Percentiles rank a stretch among this genome's conserved stretches.
These are phyloP conservation scores for Ellobium chinense DNA, from an alignment of 2,888 invertebrate species.

Conservation along the genomic window DNA sequence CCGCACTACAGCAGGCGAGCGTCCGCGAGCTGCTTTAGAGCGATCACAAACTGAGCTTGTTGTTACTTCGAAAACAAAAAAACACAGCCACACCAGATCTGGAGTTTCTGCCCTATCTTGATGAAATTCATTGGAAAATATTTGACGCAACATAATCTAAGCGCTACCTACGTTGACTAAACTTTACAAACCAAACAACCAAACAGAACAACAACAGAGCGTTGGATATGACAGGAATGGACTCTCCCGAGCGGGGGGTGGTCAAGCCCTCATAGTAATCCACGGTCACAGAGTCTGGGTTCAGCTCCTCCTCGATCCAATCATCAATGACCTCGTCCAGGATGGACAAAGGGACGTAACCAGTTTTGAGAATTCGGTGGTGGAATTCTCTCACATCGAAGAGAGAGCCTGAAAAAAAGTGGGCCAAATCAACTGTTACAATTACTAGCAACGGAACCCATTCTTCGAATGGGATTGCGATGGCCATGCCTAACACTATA, in stretches of 20 bases:
- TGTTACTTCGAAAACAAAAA: too few relatives aligned
- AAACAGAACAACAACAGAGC: neutral
- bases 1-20: too few relatives aligned
- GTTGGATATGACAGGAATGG: neutral
- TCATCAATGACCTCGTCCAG: conserved; percentile 65
- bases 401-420: conserved; percentile 51
- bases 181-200: neutral
- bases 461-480: too few relatives aligned
- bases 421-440: too few relatives aligned
- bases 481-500: neutral
- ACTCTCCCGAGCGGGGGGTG: neutral
- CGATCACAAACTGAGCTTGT: too few relatives aligned
- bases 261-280: conserved; percentile 12
- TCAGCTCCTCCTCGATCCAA: conserved; percentile 54
- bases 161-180: too few relatives aligned
- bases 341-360: conserved; percentile 67
- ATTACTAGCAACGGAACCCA: too few relatives aligned
- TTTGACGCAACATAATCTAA: too few relatives aligned
- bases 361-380: conserved; percentile 68
- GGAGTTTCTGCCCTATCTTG: too few relatives aligned
- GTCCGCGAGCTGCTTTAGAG: too few relatives aligned
- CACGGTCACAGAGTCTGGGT: conserved; percentile 17
- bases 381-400: conserved; percentile 76
- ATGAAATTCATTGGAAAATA: too few relatives aligned
- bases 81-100: too few relatives aligned